Conservation (phyloP, 2,888 invertebrate species). For the Abrostola tripartita region DNA sequence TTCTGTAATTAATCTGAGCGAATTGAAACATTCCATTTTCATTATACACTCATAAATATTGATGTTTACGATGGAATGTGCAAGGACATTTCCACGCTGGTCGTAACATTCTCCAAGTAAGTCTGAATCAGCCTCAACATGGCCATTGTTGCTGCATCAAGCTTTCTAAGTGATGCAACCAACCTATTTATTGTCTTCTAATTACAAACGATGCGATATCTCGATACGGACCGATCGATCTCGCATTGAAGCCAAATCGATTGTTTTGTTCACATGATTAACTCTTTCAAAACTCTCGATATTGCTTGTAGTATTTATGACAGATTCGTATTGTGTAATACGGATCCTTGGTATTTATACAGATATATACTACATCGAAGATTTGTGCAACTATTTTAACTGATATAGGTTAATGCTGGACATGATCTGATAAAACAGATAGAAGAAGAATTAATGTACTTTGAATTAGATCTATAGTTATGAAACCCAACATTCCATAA, state of each 20-base stretch:
- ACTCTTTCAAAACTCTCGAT: constrained; percentile 41
- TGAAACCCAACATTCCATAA: too few species aligned
- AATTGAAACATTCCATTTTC: constrained; percentile 35
- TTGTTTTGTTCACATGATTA: constrained; percentile 56
- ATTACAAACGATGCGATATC: constrained; percentile 57
- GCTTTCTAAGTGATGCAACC: constrained; percentile 54
- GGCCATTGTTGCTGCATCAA: constrained; percentile 21
- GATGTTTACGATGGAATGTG: constrained; percentile 37
- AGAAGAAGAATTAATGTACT: too few species aligned
- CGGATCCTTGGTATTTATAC: constrained; percentile 9
- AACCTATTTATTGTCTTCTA: constrained; percentile 53
- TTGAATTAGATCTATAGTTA: too few species aligned
- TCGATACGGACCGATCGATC: constrained; percentile 47
- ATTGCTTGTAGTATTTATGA: constrained; percentile 35
- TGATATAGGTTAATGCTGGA: too few species aligned
- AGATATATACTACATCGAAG: too few species aligned
- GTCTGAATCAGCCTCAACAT: constrained; percentile 12
- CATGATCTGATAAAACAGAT: too few species aligned
- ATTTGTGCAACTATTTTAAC: too few species aligned
- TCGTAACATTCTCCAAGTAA: constrained; percentile 6
- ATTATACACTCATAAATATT: constrained; percentile 49
- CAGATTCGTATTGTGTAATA: constrained; percentile 18
- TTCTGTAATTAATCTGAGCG: constrained; percentile 33
- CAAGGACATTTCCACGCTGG: constrained; percentile 36
- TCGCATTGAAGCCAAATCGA: constrained; percentile 45